phyloP scores from a whole-genome alignment of 2,113 vertebrate species.

The Atlantisia rogersi region DNA sequence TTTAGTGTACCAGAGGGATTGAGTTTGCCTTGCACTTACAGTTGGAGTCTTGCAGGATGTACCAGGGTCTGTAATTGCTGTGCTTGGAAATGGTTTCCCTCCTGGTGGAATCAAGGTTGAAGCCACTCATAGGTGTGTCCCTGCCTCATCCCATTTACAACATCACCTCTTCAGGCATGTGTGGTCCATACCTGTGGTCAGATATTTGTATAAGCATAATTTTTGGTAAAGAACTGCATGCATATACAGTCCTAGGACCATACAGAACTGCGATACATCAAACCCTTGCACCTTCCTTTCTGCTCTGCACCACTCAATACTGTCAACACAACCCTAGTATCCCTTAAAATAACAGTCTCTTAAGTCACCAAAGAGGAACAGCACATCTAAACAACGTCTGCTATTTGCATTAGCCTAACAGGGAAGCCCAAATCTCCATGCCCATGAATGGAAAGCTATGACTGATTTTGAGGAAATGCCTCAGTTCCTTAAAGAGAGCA shows the following conservation, averaged over 20 bases:
- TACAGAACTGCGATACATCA: not conserved
- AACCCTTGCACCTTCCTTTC: not conserved
- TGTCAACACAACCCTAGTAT: not conserved
- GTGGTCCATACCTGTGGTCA: rapidly evolving
- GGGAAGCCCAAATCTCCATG: not conserved
- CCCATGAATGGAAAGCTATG: not conserved
- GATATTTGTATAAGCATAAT: not conserved
- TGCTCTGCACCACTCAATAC: not conserved
- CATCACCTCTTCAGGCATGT: not conserved
- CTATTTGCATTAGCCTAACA: not conserved
- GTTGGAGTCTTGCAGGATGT: not conserved
- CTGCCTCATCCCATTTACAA: not conserved
- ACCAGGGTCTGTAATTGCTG: not conserved
- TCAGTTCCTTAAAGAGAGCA: not conserved
- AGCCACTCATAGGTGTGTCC: not conserved
- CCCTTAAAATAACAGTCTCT: not conserved
- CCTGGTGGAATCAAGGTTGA: not conserved
- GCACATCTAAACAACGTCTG: not conserved
- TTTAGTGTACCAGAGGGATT: not conserved
- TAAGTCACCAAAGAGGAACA: not conserved
- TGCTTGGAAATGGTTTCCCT: not conserved
- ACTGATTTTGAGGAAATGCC: not conserved
- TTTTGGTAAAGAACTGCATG: not conserved
- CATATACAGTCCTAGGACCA: not conserved
- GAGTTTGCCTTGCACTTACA: not conserved